Percentiles rank a stretch among this genome's conserved stretches.
Evolutionary conservation across 2,797 vertebrate species (phyloP).

Genomic region (Gila robusta): DNA sequence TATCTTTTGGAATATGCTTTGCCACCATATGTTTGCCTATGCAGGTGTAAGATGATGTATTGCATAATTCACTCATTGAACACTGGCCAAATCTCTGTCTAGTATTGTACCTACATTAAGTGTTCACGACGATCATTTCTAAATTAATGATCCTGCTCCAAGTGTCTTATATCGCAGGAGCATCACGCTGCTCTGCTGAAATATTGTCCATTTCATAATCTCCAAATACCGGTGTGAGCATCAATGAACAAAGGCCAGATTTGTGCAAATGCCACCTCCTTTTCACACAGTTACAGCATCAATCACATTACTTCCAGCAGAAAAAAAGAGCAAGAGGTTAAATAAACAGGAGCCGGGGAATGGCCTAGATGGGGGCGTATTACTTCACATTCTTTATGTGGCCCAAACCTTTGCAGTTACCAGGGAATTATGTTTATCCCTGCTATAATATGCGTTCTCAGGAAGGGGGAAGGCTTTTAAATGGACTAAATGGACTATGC

Average conservation of each 20-base stretch:
- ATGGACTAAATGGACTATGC: slow-evolving; percentile 75
- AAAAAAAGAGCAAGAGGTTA: slow-evolving; percentile 77
- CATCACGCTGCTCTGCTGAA: slow-evolving; percentile 63
- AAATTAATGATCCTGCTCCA: slow-evolving; percentile 28
- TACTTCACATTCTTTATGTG: slow-evolving; percentile 76
- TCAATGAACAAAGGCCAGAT: slow-evolving; percentile 82
- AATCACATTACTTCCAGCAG: slow-evolving; percentile 82
- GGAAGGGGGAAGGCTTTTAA: slow-evolving; percentile 70
- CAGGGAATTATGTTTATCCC: slow-evolving; percentile 81
- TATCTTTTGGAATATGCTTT: not conserved
- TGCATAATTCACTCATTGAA: not conserved
- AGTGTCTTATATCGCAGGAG: slow-evolving; percentile 35
- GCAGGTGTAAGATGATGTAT: not conserved
- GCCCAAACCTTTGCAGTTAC: slow-evolving; percentile 68
- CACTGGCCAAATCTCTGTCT: not conserved
- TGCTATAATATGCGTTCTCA: slow-evolving; percentile 77
- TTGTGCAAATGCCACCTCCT: slow-evolving; percentile 83
- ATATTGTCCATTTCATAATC: slow-evolving; percentile 73
- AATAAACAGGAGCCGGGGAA: slow-evolving; percentile 76
- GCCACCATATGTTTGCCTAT: not conserved
- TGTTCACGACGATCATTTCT: not conserved
- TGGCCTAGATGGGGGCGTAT: slow-evolving; percentile 71
- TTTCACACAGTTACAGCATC: slow-evolving; percentile 76
- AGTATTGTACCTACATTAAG: not conserved
- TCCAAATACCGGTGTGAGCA: slow-evolving; percentile 73